Conservation (phyloP, 2,888 invertebrate genomes). For the Formica aserva region DNA sequence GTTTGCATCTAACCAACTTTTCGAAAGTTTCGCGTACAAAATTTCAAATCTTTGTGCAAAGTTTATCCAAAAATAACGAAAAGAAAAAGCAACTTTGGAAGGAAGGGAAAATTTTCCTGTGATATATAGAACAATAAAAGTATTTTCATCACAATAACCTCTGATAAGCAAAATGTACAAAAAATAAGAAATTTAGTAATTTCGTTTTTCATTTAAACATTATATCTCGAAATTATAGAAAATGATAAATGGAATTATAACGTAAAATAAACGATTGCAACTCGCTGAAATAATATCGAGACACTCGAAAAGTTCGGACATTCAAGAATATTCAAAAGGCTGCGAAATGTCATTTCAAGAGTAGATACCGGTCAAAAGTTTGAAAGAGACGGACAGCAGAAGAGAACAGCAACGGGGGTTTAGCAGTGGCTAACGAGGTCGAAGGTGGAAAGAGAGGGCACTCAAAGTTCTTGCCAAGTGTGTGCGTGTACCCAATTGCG, state of each 20-base stretch:
- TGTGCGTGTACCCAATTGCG: slow-evolving; percentile 49
- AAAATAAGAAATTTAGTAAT: slow-evolving; percentile 7
- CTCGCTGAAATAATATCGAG: neutral
- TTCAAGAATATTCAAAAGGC: slow-evolving; percentile 1
- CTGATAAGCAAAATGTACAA: neutral
- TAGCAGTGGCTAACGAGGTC: slow-evolving; percentile 47
- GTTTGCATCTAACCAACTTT: slow-evolving; percentile 30
- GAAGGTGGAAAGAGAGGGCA: slow-evolving; percentile 41
- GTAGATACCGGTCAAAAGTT: slow-evolving; percentile 10
- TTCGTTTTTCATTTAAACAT: slow-evolving; percentile 6
- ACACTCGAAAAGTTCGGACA: neutral
- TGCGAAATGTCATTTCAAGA: slow-evolving; percentile 20
- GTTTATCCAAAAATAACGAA: slow-evolving; percentile 29
- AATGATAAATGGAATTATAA: neutral
- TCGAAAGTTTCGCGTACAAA: slow-evolving; percentile 20
- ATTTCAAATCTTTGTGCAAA: slow-evolving; percentile 15
- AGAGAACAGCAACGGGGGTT: slow-evolving; percentile 12
- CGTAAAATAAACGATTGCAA: neutral
- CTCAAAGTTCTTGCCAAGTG: slow-evolving; percentile 48
- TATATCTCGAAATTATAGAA: neutral
- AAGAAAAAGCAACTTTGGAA: neutral
- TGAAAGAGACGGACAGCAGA: slow-evolving; percentile 8
- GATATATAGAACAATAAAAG: neutral
- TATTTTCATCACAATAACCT: neutral
- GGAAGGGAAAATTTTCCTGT: neutral